Evolutionary conservation across 2,888 invertebrate genomes (phyloP).

Genomic region (Elysia crispata): DNA sequence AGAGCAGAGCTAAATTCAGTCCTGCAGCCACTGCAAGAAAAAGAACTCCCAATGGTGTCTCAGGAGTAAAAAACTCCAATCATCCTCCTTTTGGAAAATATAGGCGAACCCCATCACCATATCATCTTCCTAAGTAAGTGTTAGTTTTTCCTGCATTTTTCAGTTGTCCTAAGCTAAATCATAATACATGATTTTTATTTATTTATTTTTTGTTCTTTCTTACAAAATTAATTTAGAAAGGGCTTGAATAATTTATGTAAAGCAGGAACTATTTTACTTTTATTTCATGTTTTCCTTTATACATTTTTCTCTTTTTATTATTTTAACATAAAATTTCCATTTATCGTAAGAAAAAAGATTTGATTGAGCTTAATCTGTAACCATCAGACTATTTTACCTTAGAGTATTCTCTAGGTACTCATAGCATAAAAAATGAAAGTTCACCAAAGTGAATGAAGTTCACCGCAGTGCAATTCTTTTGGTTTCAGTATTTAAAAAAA

Average conservation of each 20-base stretch:
- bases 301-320: too few species aligned
- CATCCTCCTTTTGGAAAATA: constrained; percentile 53
- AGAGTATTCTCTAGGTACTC: too few species aligned
- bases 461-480: too few species aligned
- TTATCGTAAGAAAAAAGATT: too few species aligned
- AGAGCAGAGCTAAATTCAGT: constrained; percentile 27
- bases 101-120: constrained; percentile 49
- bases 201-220: background rate
- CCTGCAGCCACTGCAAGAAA: constrained; percentile 19
- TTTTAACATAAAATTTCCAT: too few species aligned
- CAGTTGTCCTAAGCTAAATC: background rate
- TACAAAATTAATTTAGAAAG: background rate
- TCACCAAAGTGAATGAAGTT: too few species aligned
- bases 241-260: background rate
- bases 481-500: too few species aligned
- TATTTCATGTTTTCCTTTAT: too few species aligned
- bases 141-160: background rate
- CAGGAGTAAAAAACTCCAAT: background rate
- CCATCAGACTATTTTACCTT: too few species aligned
- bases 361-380: too few species aligned
- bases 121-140: constrained; percentile 48
- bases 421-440: too few species aligned
- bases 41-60: background rate
- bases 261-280: too few species aligned
- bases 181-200: background rate